Base-by-base conservation (phyloP, 2,797 vertebrate genomes). In the Crypturellus tataupa region DNA sequence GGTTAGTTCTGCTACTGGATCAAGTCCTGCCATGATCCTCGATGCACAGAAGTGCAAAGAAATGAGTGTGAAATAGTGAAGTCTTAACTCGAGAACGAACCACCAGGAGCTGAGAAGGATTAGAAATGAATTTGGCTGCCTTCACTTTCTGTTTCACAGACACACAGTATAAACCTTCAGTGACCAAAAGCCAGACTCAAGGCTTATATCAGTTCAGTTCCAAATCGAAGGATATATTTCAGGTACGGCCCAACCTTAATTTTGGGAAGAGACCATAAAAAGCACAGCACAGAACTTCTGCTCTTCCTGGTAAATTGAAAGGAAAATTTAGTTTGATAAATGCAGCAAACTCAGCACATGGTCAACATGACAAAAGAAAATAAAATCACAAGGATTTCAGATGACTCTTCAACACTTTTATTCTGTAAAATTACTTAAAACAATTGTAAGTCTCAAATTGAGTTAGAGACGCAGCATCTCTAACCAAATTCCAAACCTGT, bases 401-500 rank as follows among this genome's bases (percentile, higher is more conserved):
- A 25, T 19, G 7, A 2, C 16, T 72, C 56, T 42, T 7, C 12
- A 31, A 14, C 10, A 73, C 35, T 1, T 1, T 39, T 1, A 1
- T 37, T 51, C 53, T 72, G 10, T 19, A 87, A 68, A 72, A 24
- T 6, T 75, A 4, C 24, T 75, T 3, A 2, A n/a, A 84, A 39
- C 10, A 65, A 8, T 3, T 35, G 12, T 11, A 35, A 31, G 39
- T 24, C 6, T 53, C 42, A 13, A 73, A 42, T 15, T 39, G 19
- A 58, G 25, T 5, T 62, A 76, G 81, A 72, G 14, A 24, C 7
- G 14, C 9, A 77, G 60, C 42, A 20, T 5, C 12, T 73, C 13
- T 37, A 62, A 47, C 1, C 1, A 39, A 46, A 77, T 77, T 77
- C 25, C 16, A 72, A 67, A 58, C 4, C 3, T 21, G 12, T 40